phyloP scores from a whole-genome alignment of 2,797 vertebrate species.

The Hirundo rustica region DNA sequence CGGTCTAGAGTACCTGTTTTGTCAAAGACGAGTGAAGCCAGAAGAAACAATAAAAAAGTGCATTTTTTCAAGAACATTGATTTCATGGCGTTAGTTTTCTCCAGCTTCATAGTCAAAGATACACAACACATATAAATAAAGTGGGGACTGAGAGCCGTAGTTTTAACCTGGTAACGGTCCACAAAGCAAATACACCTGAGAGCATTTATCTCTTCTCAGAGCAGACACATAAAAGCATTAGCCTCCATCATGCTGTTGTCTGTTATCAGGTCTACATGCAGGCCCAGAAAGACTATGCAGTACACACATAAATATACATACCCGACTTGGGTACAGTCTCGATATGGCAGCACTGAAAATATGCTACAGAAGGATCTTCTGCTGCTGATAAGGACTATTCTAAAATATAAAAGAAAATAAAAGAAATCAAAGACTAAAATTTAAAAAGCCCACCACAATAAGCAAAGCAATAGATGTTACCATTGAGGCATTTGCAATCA shows the following conservation, averaged over 20 bases:
- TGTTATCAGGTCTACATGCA: constrained; percentile 24
- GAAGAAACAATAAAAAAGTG: not conserved
- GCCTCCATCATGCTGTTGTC: constrained; percentile 1
- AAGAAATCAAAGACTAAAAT: constrained; percentile 76
- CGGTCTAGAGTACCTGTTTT: not conserved
- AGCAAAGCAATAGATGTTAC: constrained; percentile 43
- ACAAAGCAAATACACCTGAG: not conserved
- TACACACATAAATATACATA: constrained; percentile 85
- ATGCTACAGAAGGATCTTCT: constrained; percentile 99
- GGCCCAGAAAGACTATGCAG: constrained; percentile 49
- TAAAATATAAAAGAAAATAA: constrained; percentile 84
- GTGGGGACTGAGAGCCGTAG: not conserved
- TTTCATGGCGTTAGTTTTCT: not conserved
- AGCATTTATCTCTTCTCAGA: not conserved
- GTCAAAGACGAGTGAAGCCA: not conserved
- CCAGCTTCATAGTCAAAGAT: not conserved
- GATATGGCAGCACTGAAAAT: constrained; percentile 99
- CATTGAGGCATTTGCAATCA: not conserved
- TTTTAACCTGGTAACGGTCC: not conserved
- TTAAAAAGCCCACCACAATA: constrained; percentile 59
- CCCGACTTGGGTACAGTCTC: constrained; percentile 97
- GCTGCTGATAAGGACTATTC: constrained; percentile 99
- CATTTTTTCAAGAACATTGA: not conserved
- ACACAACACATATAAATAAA: not conserved
- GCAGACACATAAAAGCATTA: constrained; percentile 13